Conservation (phyloP, 2,797 vertebrate species). For the Lemur catta region DNA sequence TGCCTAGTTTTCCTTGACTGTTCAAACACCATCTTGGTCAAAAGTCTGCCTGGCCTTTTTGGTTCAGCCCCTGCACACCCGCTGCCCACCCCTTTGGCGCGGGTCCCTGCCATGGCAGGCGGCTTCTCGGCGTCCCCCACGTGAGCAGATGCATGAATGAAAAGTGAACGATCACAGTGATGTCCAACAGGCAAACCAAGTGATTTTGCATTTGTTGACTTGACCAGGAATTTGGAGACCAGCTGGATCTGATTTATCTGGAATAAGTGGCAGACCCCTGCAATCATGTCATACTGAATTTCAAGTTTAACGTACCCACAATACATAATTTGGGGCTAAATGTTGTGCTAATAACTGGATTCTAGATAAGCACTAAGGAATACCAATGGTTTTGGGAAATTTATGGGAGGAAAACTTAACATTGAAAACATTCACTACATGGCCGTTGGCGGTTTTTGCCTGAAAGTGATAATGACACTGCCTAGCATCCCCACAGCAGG, state of each 20-base stretch:
- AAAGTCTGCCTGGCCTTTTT: neutral
- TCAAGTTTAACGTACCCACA: neutral
- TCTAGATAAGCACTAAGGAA: conserved; percentile 12
- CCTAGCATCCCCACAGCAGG: neutral
- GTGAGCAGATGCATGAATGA: neutral
- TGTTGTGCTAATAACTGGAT: neutral
- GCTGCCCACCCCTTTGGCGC: too few species aligned
- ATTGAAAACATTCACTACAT: neutral
- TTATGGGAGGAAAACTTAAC: neutral
- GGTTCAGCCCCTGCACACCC: neutral
- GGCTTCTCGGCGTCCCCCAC: neutral
- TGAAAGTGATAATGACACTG: neutral
- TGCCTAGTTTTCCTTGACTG: neutral
- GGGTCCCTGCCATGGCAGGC: neutral
- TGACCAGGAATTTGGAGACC: neutral
- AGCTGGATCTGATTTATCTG: neutral
- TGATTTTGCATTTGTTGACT: neutral
- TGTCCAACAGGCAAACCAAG: neutral
- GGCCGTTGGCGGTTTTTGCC: neutral
- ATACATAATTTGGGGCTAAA: neutral
- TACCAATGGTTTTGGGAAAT: neutral
- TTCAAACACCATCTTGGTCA: neutral
- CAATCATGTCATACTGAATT: neutral
- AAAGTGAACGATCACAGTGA: neutral
- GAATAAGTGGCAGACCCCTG: neutral